Conservation (phyloP, 2,888 invertebrate genomes). For the Branchipolynoe longqiensis region DNA sequence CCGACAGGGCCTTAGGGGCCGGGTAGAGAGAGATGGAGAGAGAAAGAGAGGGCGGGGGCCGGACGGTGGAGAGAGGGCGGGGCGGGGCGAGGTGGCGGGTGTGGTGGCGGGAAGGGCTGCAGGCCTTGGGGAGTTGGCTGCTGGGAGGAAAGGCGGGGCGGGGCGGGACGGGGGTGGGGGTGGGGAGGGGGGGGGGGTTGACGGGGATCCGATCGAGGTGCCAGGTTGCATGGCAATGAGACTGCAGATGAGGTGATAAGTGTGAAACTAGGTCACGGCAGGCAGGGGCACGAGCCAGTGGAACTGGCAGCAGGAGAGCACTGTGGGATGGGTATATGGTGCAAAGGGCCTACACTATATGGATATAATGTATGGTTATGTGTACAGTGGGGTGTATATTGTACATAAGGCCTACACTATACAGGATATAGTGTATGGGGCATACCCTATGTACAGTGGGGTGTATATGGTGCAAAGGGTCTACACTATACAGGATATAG, state of each 20-base stretch:
- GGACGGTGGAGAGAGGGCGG: background rate
- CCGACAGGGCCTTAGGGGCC: constrained; percentile 22
- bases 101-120: background rate
- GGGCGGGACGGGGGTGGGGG: background rate
- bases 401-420: too few relatives aligned
- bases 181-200: background rate
- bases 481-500: too few relatives aligned
- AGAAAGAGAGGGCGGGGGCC: background rate
- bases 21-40: background rate
- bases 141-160: background rate
- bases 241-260: constrained; percentile 34
- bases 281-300: background rate
- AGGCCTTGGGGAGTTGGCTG: background rate
- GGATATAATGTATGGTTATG: too few relatives aligned
- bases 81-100: background rate
- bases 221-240: constrained; percentile 43
- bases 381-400: too few relatives aligned
- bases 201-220: constrained; percentile 33
- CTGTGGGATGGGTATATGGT: too few relatives aligned
- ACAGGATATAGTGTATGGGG: too few relatives aligned
- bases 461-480: too few relatives aligned
- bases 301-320: too few relatives aligned
- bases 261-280: constrained; percentile 15
- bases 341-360: constrained; percentile 8
- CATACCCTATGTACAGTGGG: too few relatives aligned